Evolutionary conservation across 2,797 vertebrate species (phyloP).

Genomic region (Enteromius thamalakanensis): DNA sequence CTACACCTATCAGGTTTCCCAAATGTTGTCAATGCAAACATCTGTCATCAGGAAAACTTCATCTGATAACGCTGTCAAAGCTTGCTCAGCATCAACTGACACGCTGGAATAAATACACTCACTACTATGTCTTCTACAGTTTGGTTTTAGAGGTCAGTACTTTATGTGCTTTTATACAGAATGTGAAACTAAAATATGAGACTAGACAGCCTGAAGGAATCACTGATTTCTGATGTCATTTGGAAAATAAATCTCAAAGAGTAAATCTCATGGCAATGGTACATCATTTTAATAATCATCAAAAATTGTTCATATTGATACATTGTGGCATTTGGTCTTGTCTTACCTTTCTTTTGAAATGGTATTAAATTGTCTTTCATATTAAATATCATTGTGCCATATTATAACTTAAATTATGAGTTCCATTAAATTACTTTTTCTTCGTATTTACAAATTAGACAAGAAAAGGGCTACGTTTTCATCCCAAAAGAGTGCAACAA

Average conservation of each 20-base stretch:
- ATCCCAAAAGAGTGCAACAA: conserved; percentile 24
- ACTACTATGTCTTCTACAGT: neutral
- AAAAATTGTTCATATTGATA: conserved; percentile 25
- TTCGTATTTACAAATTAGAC: conserved; percentile 45
- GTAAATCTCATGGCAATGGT: conserved; percentile 4
- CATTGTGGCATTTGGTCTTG: conserved; percentile 39
- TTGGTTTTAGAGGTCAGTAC: conserved; percentile 28
- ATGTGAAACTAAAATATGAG: neutral
- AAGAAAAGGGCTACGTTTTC: conserved; percentile 34
- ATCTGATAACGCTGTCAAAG: conserved; percentile 67
- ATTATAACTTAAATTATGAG: conserved; percentile 19
- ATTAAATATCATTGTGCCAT: conserved; percentile 20
- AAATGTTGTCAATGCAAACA: conserved; percentile 57
- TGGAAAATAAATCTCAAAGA: conserved; percentile 18
- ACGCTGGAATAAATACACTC: conserved; percentile 8
- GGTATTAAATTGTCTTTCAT: neutral
- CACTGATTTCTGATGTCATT: too few species aligned
- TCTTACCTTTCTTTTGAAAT: conserved; percentile 18
- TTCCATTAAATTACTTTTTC: conserved; percentile 10
- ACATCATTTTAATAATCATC: conserved; percentile 40
- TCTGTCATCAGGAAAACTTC: conserved; percentile 63
- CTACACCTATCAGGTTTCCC: conserved; percentile 35
- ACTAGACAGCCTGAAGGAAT: neutral
- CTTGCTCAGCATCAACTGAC: conserved; percentile 68
- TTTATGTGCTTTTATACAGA: neutral